Evolutionary conservation across 2,888 invertebrate genomes (phyloP), one percentile per base, ranked within the genome.

Genomic region (Cataglyphis albicans): DNA sequence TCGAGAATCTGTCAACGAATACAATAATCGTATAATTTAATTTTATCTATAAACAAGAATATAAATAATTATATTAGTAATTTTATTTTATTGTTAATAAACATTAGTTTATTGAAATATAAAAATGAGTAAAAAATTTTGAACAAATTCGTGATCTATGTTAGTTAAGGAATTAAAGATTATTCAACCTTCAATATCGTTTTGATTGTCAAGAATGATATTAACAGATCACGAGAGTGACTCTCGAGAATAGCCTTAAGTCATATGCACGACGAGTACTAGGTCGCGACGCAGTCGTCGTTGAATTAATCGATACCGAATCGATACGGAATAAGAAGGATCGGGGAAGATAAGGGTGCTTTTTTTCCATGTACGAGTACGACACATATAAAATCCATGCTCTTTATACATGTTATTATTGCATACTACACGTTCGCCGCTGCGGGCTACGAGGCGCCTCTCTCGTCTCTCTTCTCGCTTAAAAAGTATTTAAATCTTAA

Each of bases 341-440:
- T 81, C 61, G 67, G 82, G 55, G 70, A 65, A 59, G 78, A 32
- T 78, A 41, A 63, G 68, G 55, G 38, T 81, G 67, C n/a, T 72
- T 59, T 67, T 80, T 25, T 83, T 80, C 64, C 64, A 84, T 82
- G 81, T 87, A 81, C 70, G 80, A 86, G 78, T 85, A 82, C 87
- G 84, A 88, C 87, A 88, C 86, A 85, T 88, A 86, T 87, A 90
- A 91, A 89, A 90, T 89, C 85, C 89, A 86, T 85, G 86, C 76
- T 85, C 84, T 91, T 88, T 91, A 89, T 88, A 91, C 87, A 89
- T 85, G 82, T 86, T 89, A 91, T 92, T 92, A 92, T 92, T 92
- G 92, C 92, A 91, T 92, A 89, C 91, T 92, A 92, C 92, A 92
- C 90, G 91, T 90, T 90, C 84, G 88, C 87, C 86, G 75, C 81